A percentile compares a stretch with the other conserved stretches of the same genome.
phyloP scores from a whole-genome alignment of 2,888 invertebrate genomes.

The Monoplex corrugatus region DNA sequence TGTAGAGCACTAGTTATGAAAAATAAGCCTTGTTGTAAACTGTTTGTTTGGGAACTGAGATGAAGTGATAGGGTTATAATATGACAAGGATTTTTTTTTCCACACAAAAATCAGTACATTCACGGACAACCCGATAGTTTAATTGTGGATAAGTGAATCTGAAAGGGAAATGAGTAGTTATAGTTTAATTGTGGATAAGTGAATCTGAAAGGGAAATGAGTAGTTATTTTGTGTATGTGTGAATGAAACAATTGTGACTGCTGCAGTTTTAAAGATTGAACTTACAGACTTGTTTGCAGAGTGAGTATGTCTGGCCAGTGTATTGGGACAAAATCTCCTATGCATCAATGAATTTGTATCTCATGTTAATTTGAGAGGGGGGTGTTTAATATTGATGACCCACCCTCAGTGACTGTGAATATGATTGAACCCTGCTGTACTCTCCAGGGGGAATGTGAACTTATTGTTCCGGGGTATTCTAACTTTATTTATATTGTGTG shows the following conservation, averaged over 20 bases:
- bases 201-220: background rate
- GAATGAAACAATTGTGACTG: background rate
- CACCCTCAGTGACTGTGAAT: background rate
- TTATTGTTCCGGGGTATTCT: background rate
- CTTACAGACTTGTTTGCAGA: background rate
- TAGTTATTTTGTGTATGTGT: background rate
- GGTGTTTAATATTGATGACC: background rate
- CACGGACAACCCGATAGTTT: too few species aligned
- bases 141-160: background rate
- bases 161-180: background rate
- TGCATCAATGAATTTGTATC: background rate
- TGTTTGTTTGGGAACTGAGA: too few species aligned
- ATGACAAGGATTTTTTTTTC: too few species aligned
- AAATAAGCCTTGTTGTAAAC: too few species aligned
- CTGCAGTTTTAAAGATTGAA: background rate
- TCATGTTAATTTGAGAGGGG: background rate
- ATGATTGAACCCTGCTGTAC: background rate
- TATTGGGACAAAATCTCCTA: slow-evolving; percentile 21
- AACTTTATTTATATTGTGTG: slow-evolving; percentile 19
- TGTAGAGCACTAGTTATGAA: too few species aligned
- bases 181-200: background rate
- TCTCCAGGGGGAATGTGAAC: slow-evolving; percentile 4
- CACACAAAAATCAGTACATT: too few species aligned
- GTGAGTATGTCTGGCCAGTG: background rate
- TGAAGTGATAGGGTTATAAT: too few species aligned